Base-by-base conservation (phyloP, 2,888 invertebrate genomes). In the Branchinecta sandiegonensis region DNA sequence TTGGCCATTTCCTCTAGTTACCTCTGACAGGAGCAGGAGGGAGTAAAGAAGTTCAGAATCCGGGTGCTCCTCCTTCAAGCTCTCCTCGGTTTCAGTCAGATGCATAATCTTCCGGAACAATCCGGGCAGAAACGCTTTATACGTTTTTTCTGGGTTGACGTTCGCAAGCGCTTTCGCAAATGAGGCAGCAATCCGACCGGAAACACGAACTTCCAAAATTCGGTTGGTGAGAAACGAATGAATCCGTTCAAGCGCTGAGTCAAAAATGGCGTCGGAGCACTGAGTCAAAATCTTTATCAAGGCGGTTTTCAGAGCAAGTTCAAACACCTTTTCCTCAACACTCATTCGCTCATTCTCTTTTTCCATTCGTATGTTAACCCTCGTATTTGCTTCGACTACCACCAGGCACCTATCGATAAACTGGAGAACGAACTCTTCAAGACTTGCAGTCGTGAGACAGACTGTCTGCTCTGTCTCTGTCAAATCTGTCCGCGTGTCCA, bases 381-480 rank as follows among this genome's bases (percentile, higher is more conserved):
- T 77, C 0, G 85, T 82, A 73, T 85, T 85, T 2, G 85, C 86
- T 73, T 89, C 88, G 56, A 89, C 85, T n/a, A 48, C 13, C 1
- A 80, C 77, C 74, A 88, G 87, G 70, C 88, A 80, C 74, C 87
- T 84, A 74, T 93, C 92, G 73, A 94, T 79, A 75, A 91, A 89
- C 74, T 91, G 87, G 3, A 91, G 78, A 2, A 94, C 85, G 75
- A 94, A 94, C 76, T 93, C 91, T 78, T 94, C 93, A 73, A 94
- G 86, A 73, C 87, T 86, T 1, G 90, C 89, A 0, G 92, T 90
- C 1, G 88, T 86, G 72, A 87, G 86, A 77, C 92, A 92, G 9
- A 83, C 73, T 71, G 83, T 81, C 70, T 76, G 76, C 75, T 94
- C 93, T 70, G 87, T 86, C 80, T 90, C 89, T 0, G 87, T 87